phyloP scores from a whole-genome alignment of 2,888 invertebrate genomes.

The Brenthis hecate region DNA sequence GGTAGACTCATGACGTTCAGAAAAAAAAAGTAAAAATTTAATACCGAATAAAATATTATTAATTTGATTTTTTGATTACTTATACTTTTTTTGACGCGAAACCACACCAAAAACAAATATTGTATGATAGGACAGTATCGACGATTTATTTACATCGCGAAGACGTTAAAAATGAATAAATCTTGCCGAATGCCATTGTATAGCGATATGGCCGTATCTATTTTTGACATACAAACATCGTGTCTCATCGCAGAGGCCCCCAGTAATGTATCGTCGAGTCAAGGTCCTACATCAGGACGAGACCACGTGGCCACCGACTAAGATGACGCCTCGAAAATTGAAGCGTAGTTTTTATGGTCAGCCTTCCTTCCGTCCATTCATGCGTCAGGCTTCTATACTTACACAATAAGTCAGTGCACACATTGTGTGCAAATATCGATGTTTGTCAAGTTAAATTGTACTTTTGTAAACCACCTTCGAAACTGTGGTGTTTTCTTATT shows the following conservation, averaged over 20 bases:
- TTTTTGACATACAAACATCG: constrained; percentile 11
- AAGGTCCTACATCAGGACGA: constrained; percentile 20
- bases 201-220: background rate
- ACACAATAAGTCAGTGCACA: constrained; percentile 26
- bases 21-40: too few species aligned
- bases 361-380: constrained; percentile 74
- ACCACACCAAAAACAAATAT: too few species aligned
- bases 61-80: too few species aligned
- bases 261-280: constrained; percentile 17
- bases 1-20: too few species aligned
- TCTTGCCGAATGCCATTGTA: background rate
- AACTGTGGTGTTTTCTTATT: too few species aligned
- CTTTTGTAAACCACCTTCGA: too few species aligned
- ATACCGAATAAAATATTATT: too few species aligned
- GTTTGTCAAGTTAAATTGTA: background rate
- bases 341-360: constrained; percentile 53
- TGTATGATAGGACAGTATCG: too few species aligned
- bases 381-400: constrained; percentile 47
- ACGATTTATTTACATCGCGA: too few species aligned
- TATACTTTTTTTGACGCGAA: too few species aligned
- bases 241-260: constrained; percentile 6
- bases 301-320: constrained; percentile 7
- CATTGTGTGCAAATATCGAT: constrained; percentile 64
- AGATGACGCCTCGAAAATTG: constrained; percentile 35
- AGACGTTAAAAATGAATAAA: background rate